phyloP scores from a whole-genome alignment of 2,888 invertebrate species.

The Leptopilina syphax region DNA sequence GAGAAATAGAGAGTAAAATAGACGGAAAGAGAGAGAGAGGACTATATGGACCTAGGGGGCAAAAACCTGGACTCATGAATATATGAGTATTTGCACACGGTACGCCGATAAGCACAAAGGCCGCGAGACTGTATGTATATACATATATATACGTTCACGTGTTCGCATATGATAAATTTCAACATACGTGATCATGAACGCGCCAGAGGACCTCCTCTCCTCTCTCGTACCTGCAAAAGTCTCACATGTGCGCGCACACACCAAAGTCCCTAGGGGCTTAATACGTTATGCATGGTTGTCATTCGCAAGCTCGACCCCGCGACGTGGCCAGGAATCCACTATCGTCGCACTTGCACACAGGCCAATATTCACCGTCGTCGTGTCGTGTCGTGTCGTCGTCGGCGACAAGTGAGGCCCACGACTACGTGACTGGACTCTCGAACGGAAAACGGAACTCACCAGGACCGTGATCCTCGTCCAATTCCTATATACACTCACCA shows the following conservation, averaged over 20 bases:
- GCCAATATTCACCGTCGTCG: slow-evolving; percentile 70
- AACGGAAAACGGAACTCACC: slow-evolving; percentile 40
- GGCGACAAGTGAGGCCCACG: slow-evolving; percentile 67
- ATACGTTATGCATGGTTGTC: slow-evolving; percentile 75
- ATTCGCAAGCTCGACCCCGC: slow-evolving; percentile 66
- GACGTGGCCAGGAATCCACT: slow-evolving; percentile 69
- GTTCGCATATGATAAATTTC: slow-evolving; percentile 16
- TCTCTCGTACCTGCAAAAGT: slow-evolving; percentile 33
- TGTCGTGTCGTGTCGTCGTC: too few relatives aligned
- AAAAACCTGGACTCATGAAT: slow-evolving; percentile 71
- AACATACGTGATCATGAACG: not conserved
- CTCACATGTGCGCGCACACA: slow-evolving; percentile 53
- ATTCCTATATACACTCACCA: slow-evolving; percentile 38
- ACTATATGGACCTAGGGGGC: slow-evolving; percentile 59
- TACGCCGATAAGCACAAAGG: slow-evolving; percentile 54
- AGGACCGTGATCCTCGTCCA: slow-evolving; percentile 16
- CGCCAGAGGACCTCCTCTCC: not conserved
- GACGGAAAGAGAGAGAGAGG: too few relatives aligned
- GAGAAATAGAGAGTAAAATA: too few relatives aligned
- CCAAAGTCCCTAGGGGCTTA: slow-evolving; percentile 71
- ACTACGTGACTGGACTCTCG: slow-evolving; percentile 70
- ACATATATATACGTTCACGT: not conserved
- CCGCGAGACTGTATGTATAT: slow-evolving; percentile 19
- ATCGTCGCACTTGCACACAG: slow-evolving; percentile 43
- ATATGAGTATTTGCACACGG: slow-evolving; percentile 72